These are phyloP conservation scores for Limnephilus rhombicus DNA, from an alignment of 2,888 invertebrate genomes.

Conservation along the genomic window DNA sequence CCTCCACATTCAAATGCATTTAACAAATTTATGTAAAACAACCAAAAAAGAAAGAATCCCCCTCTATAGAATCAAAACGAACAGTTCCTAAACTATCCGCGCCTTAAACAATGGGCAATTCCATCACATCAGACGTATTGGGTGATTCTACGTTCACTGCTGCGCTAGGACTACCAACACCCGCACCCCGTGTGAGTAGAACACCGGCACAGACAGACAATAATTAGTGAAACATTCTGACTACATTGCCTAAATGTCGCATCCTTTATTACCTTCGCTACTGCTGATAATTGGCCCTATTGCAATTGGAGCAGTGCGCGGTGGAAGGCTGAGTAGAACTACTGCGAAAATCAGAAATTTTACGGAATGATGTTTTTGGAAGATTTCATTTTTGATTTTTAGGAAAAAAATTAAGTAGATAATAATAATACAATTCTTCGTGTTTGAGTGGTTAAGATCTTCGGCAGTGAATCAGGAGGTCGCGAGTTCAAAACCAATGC, in stretches of 20 bases:
- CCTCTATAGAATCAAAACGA: background rate
- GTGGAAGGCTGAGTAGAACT: background rate
- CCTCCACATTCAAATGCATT: background rate
- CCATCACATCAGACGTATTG: conserved; percentile 6
- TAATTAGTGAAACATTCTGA: conserved; percentile 48
- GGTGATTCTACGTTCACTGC: conserved; percentile 24
- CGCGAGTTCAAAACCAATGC: too few species aligned
- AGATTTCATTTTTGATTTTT: background rate
- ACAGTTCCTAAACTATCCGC: background rate
- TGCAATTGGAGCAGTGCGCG: background rate
- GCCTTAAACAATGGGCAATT: conserved; percentile 35
- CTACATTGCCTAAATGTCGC: conserved; percentile 30
- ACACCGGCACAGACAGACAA: background rate
- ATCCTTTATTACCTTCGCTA: background rate
- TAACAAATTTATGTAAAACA: too few species aligned
- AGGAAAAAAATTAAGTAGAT: background rate
- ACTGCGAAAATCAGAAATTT: background rate
- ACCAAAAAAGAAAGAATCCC: background rate
- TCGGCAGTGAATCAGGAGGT: too few species aligned
- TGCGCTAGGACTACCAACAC: conserved; percentile 20
- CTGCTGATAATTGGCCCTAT: background rate
- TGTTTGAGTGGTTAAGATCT: too few species aligned
- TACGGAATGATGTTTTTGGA: background rate
- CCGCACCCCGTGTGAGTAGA: background rate
- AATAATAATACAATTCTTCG: too few species aligned